phyloP scores from a whole-genome alignment of 1,140 invertebrate genomes.

The Danaus melanippus region DNA sequence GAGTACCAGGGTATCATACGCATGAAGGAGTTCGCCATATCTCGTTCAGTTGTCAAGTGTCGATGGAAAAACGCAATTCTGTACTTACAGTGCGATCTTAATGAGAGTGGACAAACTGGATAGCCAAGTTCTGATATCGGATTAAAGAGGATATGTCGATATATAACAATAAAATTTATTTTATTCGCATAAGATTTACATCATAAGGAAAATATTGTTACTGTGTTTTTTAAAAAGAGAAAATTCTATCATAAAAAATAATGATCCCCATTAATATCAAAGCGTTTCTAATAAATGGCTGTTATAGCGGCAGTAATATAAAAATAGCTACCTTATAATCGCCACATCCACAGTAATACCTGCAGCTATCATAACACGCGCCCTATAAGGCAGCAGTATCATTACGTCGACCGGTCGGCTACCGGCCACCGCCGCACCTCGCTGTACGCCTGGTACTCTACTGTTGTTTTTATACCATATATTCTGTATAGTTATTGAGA shows the following conservation, averaged over 20 bases:
- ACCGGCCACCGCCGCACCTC: constrained; percentile 38
- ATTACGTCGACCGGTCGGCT: constrained; percentile 53
- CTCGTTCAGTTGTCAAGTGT: constrained; percentile 37
- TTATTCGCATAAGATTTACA: too few relatives aligned
- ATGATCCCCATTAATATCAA: too few relatives aligned
- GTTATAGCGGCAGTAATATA: too few relatives aligned
- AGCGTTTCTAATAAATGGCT: too few relatives aligned
- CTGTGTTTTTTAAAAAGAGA: too few relatives aligned
- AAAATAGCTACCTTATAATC: background rate
- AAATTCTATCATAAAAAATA: too few relatives aligned
- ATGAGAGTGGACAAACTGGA: constrained; percentile 69
- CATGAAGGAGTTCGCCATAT: constrained; percentile 31
- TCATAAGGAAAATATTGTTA: too few relatives aligned
- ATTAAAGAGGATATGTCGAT: constrained; percentile 31
- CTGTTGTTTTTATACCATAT: constrained; percentile 56
- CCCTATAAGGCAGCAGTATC: constrained; percentile 62
- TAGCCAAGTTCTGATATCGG: constrained; percentile 34
- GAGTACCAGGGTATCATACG: constrained; percentile 51
- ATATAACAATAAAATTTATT: background rate
- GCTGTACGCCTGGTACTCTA: constrained; percentile 51
- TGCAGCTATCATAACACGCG: constrained; percentile 43
- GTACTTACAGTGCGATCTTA: constrained; percentile 56
- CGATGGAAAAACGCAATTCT: constrained; percentile 54
- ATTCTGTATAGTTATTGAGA: constrained; percentile 54
- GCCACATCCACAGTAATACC: constrained; percentile 39